Evolutionary conservation across 2,113 vertebrate species (phyloP), one percentile per base, ranked within the genome.

Genomic region (Corydoras sp.): DNA sequence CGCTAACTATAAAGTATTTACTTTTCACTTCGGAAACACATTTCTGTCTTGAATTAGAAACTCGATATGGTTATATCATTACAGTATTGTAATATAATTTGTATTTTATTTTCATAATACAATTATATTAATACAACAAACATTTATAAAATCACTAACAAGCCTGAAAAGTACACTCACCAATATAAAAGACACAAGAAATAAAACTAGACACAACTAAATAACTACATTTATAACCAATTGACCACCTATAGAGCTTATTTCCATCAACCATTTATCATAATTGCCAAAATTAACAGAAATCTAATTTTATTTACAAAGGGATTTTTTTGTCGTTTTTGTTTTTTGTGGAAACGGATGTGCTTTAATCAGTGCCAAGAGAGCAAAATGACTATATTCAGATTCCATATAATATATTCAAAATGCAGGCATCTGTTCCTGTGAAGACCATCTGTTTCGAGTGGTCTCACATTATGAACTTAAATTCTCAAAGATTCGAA

Each of bases 401-500:
- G 53, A 66, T 68, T 31, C 15, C 11, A 69, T 55, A 14, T 75
- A 58, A 78, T 65, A 66, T 76, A 79, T 79, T 79, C 73, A 79
- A 69, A 73, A 73, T 49, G 32, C 67, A 77, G 32, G 24, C 59
- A 74, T 76, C 68, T 71, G 67, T 67, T 64, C 62, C 58, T 60
- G 60, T 30, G 15, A 71, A 61, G 60, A 72, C 61, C 71, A 75
- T 76, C 77, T 79, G 73, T 69, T 75, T 53, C 59, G 7, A 55
- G 58, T 62, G 58, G 66, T 64, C 69, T 63, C 35, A 53, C 61
- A 71, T 78, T 74, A 74, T 68, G 58, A 51, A 56, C 65, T 74
- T 71, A 65, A 71, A 63, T 53, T 65, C 32, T 10, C 8, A 29
- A 69, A 68, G 60, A 64, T 49, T 62, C 64, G 58, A 65, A 75